phyloP scores from a whole-genome alignment of 2,888 invertebrate species.

The Troglohyphantes excavatus region DNA sequence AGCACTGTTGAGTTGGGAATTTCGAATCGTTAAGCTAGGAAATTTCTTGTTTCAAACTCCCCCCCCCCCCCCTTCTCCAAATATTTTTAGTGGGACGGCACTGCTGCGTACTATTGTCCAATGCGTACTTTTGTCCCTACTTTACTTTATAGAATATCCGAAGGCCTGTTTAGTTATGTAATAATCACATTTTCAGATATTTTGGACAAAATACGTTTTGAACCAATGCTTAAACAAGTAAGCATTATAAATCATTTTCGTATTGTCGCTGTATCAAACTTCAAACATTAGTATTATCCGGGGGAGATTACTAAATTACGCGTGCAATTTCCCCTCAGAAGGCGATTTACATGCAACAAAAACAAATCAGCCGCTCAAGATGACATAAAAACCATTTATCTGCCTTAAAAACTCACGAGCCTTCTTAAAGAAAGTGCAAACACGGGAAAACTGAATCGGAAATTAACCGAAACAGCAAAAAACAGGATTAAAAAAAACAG shows the following conservation, averaged over 20 bases:
- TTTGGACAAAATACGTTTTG: no score
- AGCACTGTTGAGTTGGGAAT: no score
- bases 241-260: not conserved
- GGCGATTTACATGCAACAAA: not conserved
- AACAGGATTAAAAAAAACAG: not conserved
- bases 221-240: no score
- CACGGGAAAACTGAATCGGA: not conserved
- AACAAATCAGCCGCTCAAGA: not conserved
- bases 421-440: not conserved
- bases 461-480: not conserved
- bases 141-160: no score
- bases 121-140: no score
- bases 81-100: no score
- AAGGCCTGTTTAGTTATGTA: no score
- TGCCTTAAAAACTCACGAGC: not conserved
- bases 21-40: no score
- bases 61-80: no score
- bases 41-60: no score
- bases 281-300: slow-evolving; percentile 28
- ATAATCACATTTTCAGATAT: no score
- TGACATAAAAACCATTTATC: slow-evolving; percentile 34
- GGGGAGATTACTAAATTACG: not conserved
- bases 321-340: not conserved
- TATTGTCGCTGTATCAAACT: not conserved
- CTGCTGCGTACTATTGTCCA: no score